Base-by-base conservation (phyloP, 2,888 invertebrate genomes). In the Sesamia inferens region DNA sequence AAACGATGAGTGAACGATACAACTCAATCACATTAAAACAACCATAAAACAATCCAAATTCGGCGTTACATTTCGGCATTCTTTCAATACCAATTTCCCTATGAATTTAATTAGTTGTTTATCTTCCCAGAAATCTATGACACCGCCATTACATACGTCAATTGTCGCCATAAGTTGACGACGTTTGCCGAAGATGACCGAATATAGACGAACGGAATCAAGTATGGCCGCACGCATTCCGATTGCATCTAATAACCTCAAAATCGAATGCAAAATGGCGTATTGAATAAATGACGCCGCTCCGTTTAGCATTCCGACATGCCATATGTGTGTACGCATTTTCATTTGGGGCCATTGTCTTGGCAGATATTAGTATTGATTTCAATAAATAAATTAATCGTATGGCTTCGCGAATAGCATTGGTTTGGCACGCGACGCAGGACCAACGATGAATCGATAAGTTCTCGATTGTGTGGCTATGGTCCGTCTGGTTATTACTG, bases 171-270 rank as follows among this genome's bases (percentile, higher is more conserved):
- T 94, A 93, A 89, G 90, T 81, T 57, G 81, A 85, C 92, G 89
- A 90, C 88, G 84, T 89, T 81, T 88, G 86, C 93, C 94, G 94
- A 95, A 90, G 87, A 86, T 72, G 75, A 47, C 92, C 94, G 94
- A 95, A 94, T 92, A 93, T 80, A 92, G 92, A 91, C 95, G 93
- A 94, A 86, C 85, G 81, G 81, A 90, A 88, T 89, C 94, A 91
- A 95, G 95, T 88, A 95, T 94, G 95, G 95, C 94, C 91, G 94
- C 91, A 90, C 93, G 92, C 93, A 95, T 93, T 93, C 94, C 95
- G 96, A 95, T 95, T 95, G 96, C 96, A 96, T 96, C 95, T 96
- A 95, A 95, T 96, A 95, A 95, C 95, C 94, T 95, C 95, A 96
- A 96, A 96, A 95, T 93, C 93, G 89, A 95, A 96, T 95, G 95